A percentile compares a stretch with the other conserved stretches of the same genome.
Conservation (phyloP, 2,888 invertebrate species). For the Xestobium rufovillosum region DNA sequence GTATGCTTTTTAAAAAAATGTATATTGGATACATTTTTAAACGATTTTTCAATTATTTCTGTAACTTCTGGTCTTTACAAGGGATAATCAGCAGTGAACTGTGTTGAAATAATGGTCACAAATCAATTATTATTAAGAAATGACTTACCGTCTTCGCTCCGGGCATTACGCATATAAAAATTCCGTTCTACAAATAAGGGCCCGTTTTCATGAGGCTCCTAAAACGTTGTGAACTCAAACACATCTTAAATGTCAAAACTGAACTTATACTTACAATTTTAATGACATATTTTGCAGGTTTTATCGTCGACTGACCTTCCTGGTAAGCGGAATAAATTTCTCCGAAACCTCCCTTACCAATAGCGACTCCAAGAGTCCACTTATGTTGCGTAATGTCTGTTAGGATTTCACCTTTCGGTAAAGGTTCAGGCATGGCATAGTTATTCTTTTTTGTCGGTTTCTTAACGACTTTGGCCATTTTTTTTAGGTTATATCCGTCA, state of each 20-base stretch:
- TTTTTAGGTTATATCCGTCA: too few relatives aligned
- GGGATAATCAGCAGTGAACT: too few relatives aligned
- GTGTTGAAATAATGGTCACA: too few relatives aligned
- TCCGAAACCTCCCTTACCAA: constrained; percentile 90
- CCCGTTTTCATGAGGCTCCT: constrained; percentile 90
- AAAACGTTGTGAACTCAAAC: constrained; percentile 24
- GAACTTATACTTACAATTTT: constrained; percentile 66
- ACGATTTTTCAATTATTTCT: too few relatives aligned
- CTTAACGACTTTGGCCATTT: too few relatives aligned
- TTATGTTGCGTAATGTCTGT: constrained; percentile 63
- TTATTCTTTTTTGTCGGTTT: too few relatives aligned
- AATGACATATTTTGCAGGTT: constrained; percentile 60
- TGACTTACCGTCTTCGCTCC: constrained; percentile 59
- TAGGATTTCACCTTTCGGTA: constrained; percentile 69
- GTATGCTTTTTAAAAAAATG: too few relatives aligned
- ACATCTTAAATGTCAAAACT: constrained; percentile 8
- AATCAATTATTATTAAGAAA: constrained; percentile 29
- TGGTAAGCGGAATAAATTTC: constrained; percentile 82
- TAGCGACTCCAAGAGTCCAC: constrained; percentile 81
- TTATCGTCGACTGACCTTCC: constrained; percentile 45
- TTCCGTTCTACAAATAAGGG: constrained; percentile 92
- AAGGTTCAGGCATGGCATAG: constrained; percentile 1
- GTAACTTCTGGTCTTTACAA: too few relatives aligned
- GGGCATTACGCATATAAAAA: constrained; percentile 75
- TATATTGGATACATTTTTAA: too few relatives aligned